Evolutionary conservation across 2,888 invertebrate genomes (phyloP).

Genomic region (Arrhopalites spinosus): DNA sequence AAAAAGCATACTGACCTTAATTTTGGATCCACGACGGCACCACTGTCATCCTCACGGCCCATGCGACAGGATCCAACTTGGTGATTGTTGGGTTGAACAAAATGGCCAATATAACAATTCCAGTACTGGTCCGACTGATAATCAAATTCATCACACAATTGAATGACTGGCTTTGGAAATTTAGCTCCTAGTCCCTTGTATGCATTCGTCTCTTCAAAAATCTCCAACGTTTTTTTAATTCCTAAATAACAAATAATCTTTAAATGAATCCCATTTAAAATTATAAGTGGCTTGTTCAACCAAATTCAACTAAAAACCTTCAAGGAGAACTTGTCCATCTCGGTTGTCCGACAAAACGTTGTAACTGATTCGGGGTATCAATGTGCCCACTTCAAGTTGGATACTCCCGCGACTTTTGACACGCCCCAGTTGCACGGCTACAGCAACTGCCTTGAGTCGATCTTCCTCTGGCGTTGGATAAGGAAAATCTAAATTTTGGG

Average conservation of each 20-base stretch:
- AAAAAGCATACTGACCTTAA: too few species aligned
- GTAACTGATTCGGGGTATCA: conserved; percentile 40
- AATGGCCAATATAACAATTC: not conserved
- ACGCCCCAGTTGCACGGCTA: conserved; percentile 33
- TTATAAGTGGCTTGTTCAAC: not conserved
- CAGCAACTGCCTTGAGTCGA: conserved; percentile 32
- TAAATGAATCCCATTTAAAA: not conserved
- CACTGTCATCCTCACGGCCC: too few species aligned
- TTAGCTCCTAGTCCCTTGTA: not conserved
- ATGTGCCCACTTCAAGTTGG: conserved; percentile 19
- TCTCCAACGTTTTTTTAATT: not conserved
- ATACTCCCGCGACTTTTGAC: conserved; percentile 42
- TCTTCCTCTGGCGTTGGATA: not conserved
- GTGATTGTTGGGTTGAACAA: not conserved
- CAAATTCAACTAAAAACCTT: conserved; percentile 31
- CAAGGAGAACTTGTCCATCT: conserved; percentile 39
- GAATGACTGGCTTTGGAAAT: not conserved
- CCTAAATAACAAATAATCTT: not conserved
- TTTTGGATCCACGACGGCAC: not conserved
- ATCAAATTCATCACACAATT: not conserved
- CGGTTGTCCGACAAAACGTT: conserved; percentile 36
- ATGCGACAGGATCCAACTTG: not conserved
- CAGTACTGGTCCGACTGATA: not conserved
- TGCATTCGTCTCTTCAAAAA: not conserved
- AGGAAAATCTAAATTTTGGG: conserved; percentile 32